Evolutionary conservation across 1,140 invertebrate species (phyloP).

Genomic region (Ptiloglossa arizonensis): DNA sequence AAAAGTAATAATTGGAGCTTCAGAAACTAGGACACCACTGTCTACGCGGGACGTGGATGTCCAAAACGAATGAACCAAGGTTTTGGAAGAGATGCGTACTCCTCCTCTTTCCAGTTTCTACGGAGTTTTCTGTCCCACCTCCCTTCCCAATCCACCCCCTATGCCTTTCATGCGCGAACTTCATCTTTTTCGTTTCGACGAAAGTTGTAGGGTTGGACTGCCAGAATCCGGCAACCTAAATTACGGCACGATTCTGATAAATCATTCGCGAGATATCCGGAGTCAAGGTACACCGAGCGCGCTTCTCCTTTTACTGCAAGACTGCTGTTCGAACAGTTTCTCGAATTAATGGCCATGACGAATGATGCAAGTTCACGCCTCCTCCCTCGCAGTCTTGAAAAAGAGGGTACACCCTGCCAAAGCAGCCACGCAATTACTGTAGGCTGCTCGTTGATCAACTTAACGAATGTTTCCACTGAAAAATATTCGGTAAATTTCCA

Average conservation of each 20-base stretch:
- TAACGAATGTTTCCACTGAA: not conserved
- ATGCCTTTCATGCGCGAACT: no score
- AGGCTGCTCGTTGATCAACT: conserved; percentile 16
- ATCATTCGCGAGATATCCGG: conserved; percentile 23
- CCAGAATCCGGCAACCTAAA: not conserved
- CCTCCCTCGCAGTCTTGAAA: no score
- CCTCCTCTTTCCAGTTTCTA: no score
- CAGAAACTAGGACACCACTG: no score
- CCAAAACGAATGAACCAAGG: no score
- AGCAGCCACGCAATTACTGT: not conserved
- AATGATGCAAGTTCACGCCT: conserved; percentile 27
- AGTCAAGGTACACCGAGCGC: not conserved
- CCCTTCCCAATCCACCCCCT: no score
- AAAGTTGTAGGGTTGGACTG: conserved; percentile 4
- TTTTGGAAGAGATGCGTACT: no score
- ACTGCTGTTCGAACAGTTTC: conserved; percentile 17
- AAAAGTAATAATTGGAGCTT: no score
- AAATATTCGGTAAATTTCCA: not conserved
- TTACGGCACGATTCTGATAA: conserved; percentile 26
- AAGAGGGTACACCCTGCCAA: not conserved
- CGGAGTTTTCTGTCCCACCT: no score
- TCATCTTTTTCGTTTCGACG: not conserved
- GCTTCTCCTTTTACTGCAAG: not conserved
- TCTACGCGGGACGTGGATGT: no score
- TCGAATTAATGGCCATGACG: conserved; percentile 31